A percentile compares a stretch with the other conserved stretches of the same genome.
Conservation (phyloP, 2,888 invertebrate genomes). For the Desoria tigrina region DNA sequence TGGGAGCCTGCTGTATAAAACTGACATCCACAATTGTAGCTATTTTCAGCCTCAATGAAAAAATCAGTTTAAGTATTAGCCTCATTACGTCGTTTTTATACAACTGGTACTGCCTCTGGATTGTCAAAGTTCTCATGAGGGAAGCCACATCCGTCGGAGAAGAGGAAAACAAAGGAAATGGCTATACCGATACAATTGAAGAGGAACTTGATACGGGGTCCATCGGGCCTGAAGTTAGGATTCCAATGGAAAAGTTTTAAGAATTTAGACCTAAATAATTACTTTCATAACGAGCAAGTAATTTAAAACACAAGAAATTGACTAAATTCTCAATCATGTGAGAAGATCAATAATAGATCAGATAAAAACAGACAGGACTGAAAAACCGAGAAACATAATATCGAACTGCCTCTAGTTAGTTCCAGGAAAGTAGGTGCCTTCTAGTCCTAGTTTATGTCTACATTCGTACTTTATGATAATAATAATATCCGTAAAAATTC, state of each 20-base stretch:
- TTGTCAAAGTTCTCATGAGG: slow-evolving; percentile 43
- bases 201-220: slow-evolving; percentile 14
- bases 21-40: slow-evolving; percentile 9
- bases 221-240: background rate
- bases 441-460: no score
- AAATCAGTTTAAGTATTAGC: slow-evolving; percentile 20
- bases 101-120: slow-evolving; percentile 45
- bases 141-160: slow-evolving; percentile 38
- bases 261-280: background rate
- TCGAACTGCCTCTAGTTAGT: no score
- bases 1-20: slow-evolving; percentile 9
- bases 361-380: no score
- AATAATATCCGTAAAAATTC: no score
- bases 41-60: slow-evolving; percentile 21
- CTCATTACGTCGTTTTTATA: slow-evolving; percentile 24
- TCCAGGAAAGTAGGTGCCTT: no score
- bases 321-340: no score
- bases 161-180: slow-evolving; percentile 4
- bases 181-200: slow-evolving; percentile 3
- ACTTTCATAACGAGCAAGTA: no score
- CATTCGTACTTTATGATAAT: no score
- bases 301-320: no score
- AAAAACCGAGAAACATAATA: no score
- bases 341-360: no score
- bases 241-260: slow-evolving; percentile 20